phyloP scores from a whole-genome alignment of 2,797 vertebrate genomes.

The Ctenopoma kingsleyae region DNA sequence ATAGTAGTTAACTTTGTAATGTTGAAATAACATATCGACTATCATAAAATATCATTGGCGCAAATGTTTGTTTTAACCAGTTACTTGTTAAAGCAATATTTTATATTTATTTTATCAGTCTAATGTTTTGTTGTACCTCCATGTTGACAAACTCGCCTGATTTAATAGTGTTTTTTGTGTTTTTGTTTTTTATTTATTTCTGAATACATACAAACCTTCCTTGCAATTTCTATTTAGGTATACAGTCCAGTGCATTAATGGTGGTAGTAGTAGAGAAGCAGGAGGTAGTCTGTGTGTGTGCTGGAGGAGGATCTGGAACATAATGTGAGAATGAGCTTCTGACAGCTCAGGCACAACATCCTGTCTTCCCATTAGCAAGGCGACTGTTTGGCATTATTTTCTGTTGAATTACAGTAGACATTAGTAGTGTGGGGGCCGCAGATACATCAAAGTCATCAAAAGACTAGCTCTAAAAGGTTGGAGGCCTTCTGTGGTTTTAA shows the following conservation, averaged over 20 bases:
- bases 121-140: not conserved
- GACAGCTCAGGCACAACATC: constrained; percentile 65
- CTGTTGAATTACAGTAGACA: constrained; percentile 73
- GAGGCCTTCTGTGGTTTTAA: constrained; percentile 69
- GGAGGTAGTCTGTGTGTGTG: constrained; percentile 9
- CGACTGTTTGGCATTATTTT: constrained; percentile 67
- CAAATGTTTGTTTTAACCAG: too few relatives aligned
- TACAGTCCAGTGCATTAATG: constrained; percentile 21
- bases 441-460: constrained; percentile 80
- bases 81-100: too few relatives aligned
- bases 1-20: too few relatives aligned
- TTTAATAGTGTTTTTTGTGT: too few relatives aligned
- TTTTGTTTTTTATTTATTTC: too few relatives aligned
- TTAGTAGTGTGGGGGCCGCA: constrained; percentile 56
- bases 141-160: not conserved
- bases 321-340: constrained; percentile 69
- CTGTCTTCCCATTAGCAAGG: constrained; percentile 77
- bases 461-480: constrained; percentile 69
- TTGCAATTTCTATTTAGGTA: constrained; percentile 28
- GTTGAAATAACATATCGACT: too few relatives aligned
- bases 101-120: not conserved
- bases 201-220: not conserved
- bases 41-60: too few relatives aligned
- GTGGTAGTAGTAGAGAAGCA: constrained; percentile 6
- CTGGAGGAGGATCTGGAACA: constrained; percentile 48